Conservation (phyloP, 2,888 invertebrate genomes). For the Gastracanthus pulcherrimus region DNA sequence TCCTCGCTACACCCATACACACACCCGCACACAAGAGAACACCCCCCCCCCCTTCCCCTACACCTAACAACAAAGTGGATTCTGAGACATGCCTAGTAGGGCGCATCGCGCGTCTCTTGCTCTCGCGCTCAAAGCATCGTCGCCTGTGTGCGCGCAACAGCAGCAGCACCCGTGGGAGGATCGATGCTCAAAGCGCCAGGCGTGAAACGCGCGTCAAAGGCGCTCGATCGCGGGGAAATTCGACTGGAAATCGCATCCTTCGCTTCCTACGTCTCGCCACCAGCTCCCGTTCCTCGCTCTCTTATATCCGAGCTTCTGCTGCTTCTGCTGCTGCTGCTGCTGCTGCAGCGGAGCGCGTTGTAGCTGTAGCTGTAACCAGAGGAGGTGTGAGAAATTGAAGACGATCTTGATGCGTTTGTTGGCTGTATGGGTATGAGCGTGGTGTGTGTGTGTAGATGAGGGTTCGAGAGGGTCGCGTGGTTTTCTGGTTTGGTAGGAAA, state of each 20-base stretch:
- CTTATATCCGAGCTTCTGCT: too few species aligned
- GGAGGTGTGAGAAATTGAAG: constrained; percentile 33
- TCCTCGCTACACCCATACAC: too few species aligned
- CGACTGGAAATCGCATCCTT: constrained; percentile 42
- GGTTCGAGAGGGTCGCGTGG: background rate
- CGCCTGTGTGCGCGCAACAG: too few species aligned
- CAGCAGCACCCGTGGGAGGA: background rate
- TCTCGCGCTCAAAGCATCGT: constrained; percentile 30
- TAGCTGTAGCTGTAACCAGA: background rate
- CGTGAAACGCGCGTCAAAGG: background rate
- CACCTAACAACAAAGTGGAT: constrained; percentile 39
- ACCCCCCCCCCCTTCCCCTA: background rate
- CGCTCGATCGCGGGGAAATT: constrained; percentile 41
- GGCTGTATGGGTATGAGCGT: background rate
- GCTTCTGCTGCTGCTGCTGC: background rate
- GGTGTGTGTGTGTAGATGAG: background rate
- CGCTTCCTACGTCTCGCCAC: too few species aligned
- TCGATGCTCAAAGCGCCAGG: constrained; percentile 37
- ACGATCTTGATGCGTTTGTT: background rate
- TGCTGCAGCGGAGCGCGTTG: background rate
- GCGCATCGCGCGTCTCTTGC: background rate
- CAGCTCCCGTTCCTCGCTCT: background rate
- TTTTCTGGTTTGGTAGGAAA: background rate
- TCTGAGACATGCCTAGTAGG: background rate
- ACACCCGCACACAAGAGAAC: too few species aligned